Base-by-base conservation (phyloP, 2,888 invertebrate genomes). In the Apodemia mormo region DNA sequence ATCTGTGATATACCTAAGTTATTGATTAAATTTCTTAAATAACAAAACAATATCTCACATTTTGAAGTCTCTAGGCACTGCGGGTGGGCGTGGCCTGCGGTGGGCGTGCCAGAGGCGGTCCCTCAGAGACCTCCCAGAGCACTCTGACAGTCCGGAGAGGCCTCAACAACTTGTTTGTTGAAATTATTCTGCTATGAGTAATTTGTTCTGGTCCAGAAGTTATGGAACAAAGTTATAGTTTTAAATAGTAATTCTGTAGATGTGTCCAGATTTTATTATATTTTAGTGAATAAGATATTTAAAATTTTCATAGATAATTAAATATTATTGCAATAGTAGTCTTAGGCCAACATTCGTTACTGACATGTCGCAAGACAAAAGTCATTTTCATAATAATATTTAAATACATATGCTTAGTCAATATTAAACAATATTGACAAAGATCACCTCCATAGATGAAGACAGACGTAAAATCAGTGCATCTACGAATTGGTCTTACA, bases 101-200 rank as follows among this genome's bases (percentile, higher is more conserved):
- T 86, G 81, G 92, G 92, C 92, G 92, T 85, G 87, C 84, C 84
- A 79, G 71, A 82, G 87, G 83, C 86, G 85, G 87, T 80, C 85
- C 89, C 85, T 84, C 75, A 72, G 88, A 82, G 89, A 80, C 88
- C 87, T 90, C 90, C 89, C 88, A 85, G 78, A 82, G 85, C 86
- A 85, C 86, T 85, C 81, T 68, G 79, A 70, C 71, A 43, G 81
- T 83, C 85, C 84, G 81, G 76, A 72, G 84, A 86, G 85, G 83
- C 79, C 79, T 79, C 80, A 79, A 87, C 85, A 65, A 65, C 65
- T 69, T 68, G 56, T 56, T 58, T 68, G 67, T 67, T 67, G 9
- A 37, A 49, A 67, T 64, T 64, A 67, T 52, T 49, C 33, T 67
- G 54, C 37, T 54, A 69, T 73, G 68, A 73, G 67, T 70, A 72